Evolutionary conservation across 2,888 invertebrate species (phyloP), one percentile per base, ranked within the genome.

Genomic region (Epiblema foenella): DNA sequence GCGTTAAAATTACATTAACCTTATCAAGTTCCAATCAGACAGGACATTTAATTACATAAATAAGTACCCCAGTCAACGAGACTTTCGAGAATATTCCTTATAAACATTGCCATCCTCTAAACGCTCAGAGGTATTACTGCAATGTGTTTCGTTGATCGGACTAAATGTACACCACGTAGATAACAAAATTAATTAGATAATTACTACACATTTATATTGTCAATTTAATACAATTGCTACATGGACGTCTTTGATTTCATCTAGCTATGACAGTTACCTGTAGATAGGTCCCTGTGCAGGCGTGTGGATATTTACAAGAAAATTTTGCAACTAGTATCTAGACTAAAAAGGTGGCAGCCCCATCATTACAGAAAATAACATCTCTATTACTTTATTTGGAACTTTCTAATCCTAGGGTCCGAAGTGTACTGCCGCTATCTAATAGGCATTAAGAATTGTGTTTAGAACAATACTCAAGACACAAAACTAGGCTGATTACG

Each of bases 191-290:
- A 64, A 68, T 51, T 58, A 72, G 33, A 42, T 63, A 46, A 64
- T 58, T 37, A 56, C 54, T 79, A 85, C 81, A 89, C 85, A 88
- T 82, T 82, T 76, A 89, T 90, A 90, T 90, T 90, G 90, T 90
- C 90, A 83, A 86, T 84, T 86, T 85, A 86, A 88, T 88, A 88
- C 86, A 86, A 85, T 85, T 85, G 85, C 83, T 85, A 84, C 74
- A 70, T 86, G 90, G 89, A 90, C 89, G 88, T 89, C 79, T 91
- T 91, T 91, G 91, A 91, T 90, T 87, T 89, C 78, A 86, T 90
- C 90, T 91, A 91, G 89, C 90, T 87, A 82, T 78, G 78, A 79
- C 73, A 79, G 78, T 67, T 37, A 37, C 63, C 63, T 52, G 63
- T 63, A 64, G 15, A 46, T 29, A 64, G 37, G 52, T 39, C 39